These are phyloP conservation scores for Ciconia stormi DNA, from an alignment of 2,113 vertebrate species.

Conservation along the genomic window DNA sequence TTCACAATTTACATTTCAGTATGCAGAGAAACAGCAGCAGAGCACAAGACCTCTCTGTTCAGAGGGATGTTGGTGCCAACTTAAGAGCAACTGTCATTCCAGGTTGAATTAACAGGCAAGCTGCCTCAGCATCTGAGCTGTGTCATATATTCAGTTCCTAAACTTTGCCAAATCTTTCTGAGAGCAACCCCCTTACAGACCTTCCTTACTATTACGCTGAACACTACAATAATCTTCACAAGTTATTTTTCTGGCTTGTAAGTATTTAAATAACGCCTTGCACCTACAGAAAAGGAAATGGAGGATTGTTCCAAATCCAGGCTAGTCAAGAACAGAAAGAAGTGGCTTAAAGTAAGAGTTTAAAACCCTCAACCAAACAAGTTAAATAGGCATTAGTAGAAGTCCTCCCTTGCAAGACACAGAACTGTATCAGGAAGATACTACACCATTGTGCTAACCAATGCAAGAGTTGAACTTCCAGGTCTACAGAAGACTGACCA, in stretches of 20 bases:
- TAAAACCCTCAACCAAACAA: background rate
- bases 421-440: background rate
- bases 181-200: background rate
- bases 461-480: background rate
- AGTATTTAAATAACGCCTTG: background rate
- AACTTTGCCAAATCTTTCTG: background rate
- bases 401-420: background rate
- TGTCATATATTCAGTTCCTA: background rate
- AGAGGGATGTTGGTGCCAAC: background rate
- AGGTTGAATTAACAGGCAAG: background rate
- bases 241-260: background rate
- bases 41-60: background rate
- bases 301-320: background rate
- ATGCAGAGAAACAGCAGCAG: background rate
- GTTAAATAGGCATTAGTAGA: background rate
- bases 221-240: background rate
- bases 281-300: background rate
- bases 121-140: background rate
- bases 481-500: background rate
- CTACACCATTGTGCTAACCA: background rate
- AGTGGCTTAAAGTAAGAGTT: background rate
- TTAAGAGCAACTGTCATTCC: slow-evolving; percentile 3
- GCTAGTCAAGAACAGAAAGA: background rate
- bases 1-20: slow-evolving; percentile 1
- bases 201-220: background rate